phyloP scores from a whole-genome alignment of 2,888 invertebrate species.

The Adelphocoris suturalis region DNA sequence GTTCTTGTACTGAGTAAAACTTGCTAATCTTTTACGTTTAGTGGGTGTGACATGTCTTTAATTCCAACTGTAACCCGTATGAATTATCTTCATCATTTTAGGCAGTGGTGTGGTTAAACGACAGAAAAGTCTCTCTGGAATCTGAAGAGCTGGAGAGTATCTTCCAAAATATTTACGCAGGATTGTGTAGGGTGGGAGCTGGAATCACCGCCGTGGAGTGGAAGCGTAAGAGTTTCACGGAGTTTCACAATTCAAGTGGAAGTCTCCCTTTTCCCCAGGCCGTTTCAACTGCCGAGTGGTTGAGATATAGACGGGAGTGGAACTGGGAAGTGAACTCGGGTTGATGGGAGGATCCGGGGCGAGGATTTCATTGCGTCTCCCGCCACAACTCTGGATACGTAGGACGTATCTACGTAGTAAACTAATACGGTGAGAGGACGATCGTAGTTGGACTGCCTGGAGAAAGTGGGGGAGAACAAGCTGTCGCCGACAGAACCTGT shows the following conservation, averaged over 20 bases:
- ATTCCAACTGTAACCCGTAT: too few relatives aligned
- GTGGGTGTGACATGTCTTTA: too few relatives aligned
- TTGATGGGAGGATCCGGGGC: too few relatives aligned
- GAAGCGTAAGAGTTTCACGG: not conserved
- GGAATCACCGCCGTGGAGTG: not conserved
- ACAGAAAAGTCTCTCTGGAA: not conserved
- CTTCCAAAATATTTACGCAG: not conserved
- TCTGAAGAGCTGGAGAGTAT: not conserved
- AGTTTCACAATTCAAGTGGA: not conserved
- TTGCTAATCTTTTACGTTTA: too few relatives aligned
- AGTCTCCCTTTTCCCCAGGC: too few relatives aligned
- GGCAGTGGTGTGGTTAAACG: too few relatives aligned
- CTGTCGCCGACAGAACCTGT: constrained; percentile 21
- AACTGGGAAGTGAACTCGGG: not conserved
- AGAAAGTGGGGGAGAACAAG: not conserved
- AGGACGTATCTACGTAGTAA: not conserved
- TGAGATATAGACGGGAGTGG: not conserved
- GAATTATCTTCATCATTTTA: too few relatives aligned
- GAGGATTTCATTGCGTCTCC: not conserved
- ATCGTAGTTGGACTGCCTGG: not conserved
- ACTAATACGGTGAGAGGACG: not conserved
- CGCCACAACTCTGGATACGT: not conserved
- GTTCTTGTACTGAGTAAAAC: too few relatives aligned
- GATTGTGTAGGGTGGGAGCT: not conserved
- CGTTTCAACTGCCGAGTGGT: too few relatives aligned